phyloP scores from a whole-genome alignment of 2,888 invertebrate genomes.

The Tetragnatha montana region DNA sequence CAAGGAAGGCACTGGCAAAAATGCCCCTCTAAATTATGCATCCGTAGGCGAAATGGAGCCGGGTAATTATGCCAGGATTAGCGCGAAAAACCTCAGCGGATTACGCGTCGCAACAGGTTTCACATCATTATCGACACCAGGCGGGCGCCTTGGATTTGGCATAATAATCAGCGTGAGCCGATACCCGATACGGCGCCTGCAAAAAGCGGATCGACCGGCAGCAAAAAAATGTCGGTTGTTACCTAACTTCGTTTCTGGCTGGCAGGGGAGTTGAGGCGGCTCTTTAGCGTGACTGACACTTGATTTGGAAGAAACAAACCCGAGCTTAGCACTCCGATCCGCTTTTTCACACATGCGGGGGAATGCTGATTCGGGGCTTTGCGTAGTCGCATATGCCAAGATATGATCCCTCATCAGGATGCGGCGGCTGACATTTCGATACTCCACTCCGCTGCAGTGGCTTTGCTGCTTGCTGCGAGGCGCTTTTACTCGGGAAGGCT shows the following conservation, averaged over 20 bases:
- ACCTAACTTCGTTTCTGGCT: conserved; percentile 69
- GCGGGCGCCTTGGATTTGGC: conserved; percentile 61
- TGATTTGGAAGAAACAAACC: conserved; percentile 69
- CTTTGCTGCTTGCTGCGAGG: not conserved
- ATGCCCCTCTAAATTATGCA: conserved; percentile 62
- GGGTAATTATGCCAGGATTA: conserved; percentile 68
- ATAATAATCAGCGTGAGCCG: conserved; percentile 70
- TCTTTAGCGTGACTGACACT: conserved; percentile 69
- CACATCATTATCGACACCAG: conserved; percentile 68
- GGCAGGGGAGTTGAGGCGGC: conserved; percentile 44
- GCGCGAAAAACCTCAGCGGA: conserved; percentile 54
- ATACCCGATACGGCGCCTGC: conserved; percentile 54
- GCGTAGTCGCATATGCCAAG: conserved; percentile 47
- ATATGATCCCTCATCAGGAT: no score
- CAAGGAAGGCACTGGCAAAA: conserved; percentile 35
- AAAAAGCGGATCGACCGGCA: no score
- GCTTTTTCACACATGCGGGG: conserved; percentile 6
- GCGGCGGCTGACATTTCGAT: conserved; percentile 18
- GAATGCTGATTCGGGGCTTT: conserved; percentile 61
- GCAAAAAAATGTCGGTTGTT: conserved; percentile 55
- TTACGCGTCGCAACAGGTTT: conserved; percentile 66
- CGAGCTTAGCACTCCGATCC: conserved; percentile 26
- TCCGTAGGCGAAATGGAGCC: conserved; percentile 35
- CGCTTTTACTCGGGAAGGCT: no score
- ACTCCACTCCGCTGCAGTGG: no score